Base-by-base conservation (phyloP, 2,888 invertebrate species). In the Phytoseiulus persimilis region DNA sequence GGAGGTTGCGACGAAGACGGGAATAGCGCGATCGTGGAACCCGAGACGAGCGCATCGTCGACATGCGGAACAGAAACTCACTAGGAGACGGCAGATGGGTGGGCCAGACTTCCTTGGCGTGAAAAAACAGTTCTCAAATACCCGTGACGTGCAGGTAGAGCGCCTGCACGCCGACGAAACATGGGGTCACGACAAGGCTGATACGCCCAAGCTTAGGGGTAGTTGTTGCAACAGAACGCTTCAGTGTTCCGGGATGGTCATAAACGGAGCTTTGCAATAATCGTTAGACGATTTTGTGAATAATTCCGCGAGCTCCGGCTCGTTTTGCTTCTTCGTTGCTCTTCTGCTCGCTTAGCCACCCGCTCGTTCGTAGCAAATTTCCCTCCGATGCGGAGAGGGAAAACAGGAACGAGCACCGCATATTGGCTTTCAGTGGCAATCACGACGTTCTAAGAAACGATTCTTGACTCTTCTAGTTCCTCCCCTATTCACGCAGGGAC, bases 231-330 rank as follows among this genome's bases (percentile, higher is more conserved):
- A 23, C 2, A 65, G 65, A 65, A 23, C 5, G 65, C 65, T 28
- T 2, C 5, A 1, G 65, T 23, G 18, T 65, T 65, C 28, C 65
- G 65, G 28, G 65, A 65, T 65, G 65, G 65, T 18, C 65, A 65
- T 65, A 65, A 65, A 65, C 14, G 65, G 65, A 28, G 65, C 65
- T 65, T 65, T 28, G 65, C 65, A 65, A 65, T 65, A 18, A 65
- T 65, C 65, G 65, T 65, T 65, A 65, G 65, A 65, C 65, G 65
- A 65, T 65, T 65, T 65, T 65, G 65, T 65, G 65, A 65, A 65
- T 65, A 65, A 65, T 65, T 65, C 65, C 65, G 18, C 65, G 65
- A 18, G 65, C 28, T 65, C 65, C 46, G 6, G 46, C 46, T 46
- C 14, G 46, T 14, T 46, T 46, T 46, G 46, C 46, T 46, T 46